Base-by-base conservation (phyloP, 2,113 vertebrate species). In the Myiopsitta monachus region DNA sequence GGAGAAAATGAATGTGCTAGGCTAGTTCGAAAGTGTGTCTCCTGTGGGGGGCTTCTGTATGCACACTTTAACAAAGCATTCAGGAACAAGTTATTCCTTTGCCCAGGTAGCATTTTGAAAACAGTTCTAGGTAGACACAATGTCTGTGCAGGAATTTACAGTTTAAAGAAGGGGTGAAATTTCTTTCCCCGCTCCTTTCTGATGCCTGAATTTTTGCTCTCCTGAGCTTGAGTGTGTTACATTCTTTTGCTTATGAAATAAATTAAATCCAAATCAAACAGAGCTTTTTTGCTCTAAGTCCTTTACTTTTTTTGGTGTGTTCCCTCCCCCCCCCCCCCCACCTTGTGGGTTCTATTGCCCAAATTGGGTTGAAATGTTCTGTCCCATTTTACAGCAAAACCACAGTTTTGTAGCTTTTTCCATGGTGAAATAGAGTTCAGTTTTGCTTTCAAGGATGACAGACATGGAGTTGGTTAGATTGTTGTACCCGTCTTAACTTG, bases 361-460 rank as follows among this genome's bases (percentile, higher is more conserved):
- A 87, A 76, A 90, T 81, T 87, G 51, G 9, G 31, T 91, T 91
- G 78, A 95, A 94, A 89, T 90, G 31, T 90, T 97, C 57, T 83
- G 66, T 95, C 87, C 55, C 33, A 66, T 93, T 94, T 96, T 83
- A 86, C 66, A 96, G 68, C 38, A 97, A 97, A 96, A 85, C 91
- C 84, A 92, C 57, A 89, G 11, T 93, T 93, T 52, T 96, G 63
- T 97, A 95, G 70, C 22, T 95, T 95, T 96, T 97, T 95, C 86
- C 92, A 86, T 64, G 51, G 75, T 95, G 95, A 97, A 93, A 95
- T 97, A 91, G 59, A 95, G 89, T 97, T 96, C 91, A 92, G 54
- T 92, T 97, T 97, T 96, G 52, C 62, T 96, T 97, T 97, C 83
- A 96, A 80, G 74, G 96, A 84, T 97, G 92, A 92, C 89, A 96